Evolutionary conservation across 1,140 invertebrate genomes (phyloP).

Genomic region (Procambarus clarkii): DNA sequence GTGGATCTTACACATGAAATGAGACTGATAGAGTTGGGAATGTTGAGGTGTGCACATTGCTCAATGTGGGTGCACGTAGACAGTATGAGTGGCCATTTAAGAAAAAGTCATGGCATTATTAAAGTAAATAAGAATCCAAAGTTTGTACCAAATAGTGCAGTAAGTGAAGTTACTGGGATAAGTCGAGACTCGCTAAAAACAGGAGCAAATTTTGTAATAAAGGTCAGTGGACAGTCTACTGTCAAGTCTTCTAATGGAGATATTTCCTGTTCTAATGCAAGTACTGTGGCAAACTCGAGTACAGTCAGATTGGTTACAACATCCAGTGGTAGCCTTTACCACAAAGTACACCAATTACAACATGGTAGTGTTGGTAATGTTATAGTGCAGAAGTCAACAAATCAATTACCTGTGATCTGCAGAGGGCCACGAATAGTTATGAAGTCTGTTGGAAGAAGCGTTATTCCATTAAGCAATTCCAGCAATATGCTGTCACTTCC

Average conservation of each 20-base stretch:
- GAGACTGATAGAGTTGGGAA: constrained; percentile 50
- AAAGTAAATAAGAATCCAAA: constrained; percentile 35
- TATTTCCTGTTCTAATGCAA: neutral
- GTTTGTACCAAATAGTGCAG: neutral
- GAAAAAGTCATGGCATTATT: constrained; percentile 56
- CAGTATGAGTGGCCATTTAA: constrained; percentile 32
- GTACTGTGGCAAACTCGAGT: neutral
- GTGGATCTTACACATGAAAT: constrained; percentile 41
- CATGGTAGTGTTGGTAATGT: constrained; percentile 26
- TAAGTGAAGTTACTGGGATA: neutral
- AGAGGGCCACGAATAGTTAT: constrained; percentile 43
- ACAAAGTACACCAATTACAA: constrained; percentile 34
- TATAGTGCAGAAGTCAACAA: constrained; percentile 25
- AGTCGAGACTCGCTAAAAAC: neutral
- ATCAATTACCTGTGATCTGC: neutral
- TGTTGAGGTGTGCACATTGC: constrained; percentile 47
- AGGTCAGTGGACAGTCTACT: constrained; percentile 47
- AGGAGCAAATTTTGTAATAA: constrained; percentile 52
- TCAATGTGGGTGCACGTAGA: constrained; percentile 50
- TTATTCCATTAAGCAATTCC: neutral
- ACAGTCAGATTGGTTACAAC: constrained; percentile 46
- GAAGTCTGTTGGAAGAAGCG: constrained; percentile 12
- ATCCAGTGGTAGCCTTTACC: constrained; percentile 34
- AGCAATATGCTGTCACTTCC: neutral
- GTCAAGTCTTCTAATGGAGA: constrained; percentile 1